These are phyloP conservation scores for Saxidomus purpurata DNA, from an alignment of 1,140 invertebrate species.

Conservation along the genomic window DNA sequence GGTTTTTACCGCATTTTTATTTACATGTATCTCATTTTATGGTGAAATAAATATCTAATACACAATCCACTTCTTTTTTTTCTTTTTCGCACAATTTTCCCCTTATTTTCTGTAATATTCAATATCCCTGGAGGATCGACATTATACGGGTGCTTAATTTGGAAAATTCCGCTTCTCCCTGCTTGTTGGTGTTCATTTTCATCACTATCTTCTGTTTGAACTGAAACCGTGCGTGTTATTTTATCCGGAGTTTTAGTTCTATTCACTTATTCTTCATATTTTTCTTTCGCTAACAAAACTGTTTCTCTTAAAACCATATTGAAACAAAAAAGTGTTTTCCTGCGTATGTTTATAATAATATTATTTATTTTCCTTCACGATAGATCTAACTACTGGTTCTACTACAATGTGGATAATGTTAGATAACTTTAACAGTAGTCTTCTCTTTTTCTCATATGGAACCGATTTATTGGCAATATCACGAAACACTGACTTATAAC, in stretches of 20 bases:
- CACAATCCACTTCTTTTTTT: neutral
- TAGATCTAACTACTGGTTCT: neutral
- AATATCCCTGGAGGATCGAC: neutral
- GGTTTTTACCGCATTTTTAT: neutral
- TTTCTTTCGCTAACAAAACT: neutral
- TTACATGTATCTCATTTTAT: slow-evolving; percentile 1
- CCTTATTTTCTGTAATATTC: slow-evolving; percentile 11
- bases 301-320: slow-evolving; percentile 11
- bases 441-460: neutral
- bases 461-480: neutral
- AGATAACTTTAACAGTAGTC: slow-evolving; percentile 16
- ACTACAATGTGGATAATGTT: neutral
- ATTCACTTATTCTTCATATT: neutral
- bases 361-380: slow-evolving; percentile 4
- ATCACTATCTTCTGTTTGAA: slow-evolving; percentile 1
- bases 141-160: neutral
- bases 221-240: neutral
- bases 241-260: neutral
- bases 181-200: neutral
- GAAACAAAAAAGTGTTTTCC: neutral
- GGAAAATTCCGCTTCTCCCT: neutral
- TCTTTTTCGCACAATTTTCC: slow-evolving; percentile 1
- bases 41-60: slow-evolving; percentile 3
- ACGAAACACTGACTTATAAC: slow-evolving; percentile 4
- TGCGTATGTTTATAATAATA: neutral